phyloP scores from a whole-genome alignment of 1,140 invertebrate genomes.

The Ceratina calcarata region DNA sequence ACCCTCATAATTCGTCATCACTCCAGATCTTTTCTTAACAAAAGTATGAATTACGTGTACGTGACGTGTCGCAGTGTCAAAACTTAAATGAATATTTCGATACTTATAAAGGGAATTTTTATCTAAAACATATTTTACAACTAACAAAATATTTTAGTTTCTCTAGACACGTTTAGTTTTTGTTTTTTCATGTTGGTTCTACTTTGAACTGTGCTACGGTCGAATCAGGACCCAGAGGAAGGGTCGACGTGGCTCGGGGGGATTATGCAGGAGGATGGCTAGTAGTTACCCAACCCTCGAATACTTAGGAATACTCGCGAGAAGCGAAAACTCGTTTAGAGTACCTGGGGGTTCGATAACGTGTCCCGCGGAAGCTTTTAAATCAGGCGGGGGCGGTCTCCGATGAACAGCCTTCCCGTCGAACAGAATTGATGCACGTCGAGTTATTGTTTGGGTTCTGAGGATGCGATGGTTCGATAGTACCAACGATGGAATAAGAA shows the following conservation, averaged over 20 bases:
- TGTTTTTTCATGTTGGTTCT: neutral
- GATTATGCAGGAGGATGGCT: constrained; percentile 66
- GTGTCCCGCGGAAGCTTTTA: constrained; percentile 42
- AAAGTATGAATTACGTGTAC: no score
- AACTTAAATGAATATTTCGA: no score
- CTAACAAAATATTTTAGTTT: no score
- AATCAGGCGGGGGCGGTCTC: constrained; percentile 44
- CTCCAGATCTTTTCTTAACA: neutral
- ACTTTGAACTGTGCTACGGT: constrained; percentile 16
- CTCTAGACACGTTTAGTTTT: neutral
- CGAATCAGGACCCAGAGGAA: constrained; percentile 27
- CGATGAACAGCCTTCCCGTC: neutral
- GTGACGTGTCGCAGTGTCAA: no score
- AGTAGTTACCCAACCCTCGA: constrained; percentile 67
- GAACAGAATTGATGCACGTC: neutral
- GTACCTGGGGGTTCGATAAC: constrained; percentile 37
- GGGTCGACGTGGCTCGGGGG: constrained; percentile 49
- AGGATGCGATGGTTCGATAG: neutral
- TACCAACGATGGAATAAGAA: no score
- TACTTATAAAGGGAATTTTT: no score
- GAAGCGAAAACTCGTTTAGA: constrained; percentile 55
- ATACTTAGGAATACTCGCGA: constrained; percentile 45
- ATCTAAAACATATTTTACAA: no score
- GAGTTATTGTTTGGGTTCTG: constrained; percentile 24
- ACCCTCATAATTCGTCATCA: constrained; percentile 61